Conservation (phyloP, 2,113 vertebrate species). For the Pogona vitticeps region DNA sequence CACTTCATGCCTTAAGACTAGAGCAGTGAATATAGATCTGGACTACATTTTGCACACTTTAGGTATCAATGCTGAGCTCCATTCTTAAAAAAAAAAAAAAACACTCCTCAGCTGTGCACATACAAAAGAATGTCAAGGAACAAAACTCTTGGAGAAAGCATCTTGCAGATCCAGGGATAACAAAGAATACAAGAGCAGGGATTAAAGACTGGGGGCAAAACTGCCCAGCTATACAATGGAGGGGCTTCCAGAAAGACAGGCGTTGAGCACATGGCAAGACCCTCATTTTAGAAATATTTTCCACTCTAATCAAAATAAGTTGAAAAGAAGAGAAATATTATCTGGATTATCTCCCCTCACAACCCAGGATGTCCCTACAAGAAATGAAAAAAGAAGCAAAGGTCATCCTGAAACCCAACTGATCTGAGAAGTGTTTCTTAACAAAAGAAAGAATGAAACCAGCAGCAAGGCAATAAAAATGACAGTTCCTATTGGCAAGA, state of each 20-base stretch:
- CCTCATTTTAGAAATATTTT: not conserved
- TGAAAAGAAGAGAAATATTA: not conserved
- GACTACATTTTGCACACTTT: not conserved
- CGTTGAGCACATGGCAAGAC: not conserved
- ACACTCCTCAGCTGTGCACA: not conserved
- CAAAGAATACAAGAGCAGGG: conserved; percentile 10
- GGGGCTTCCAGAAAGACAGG: not conserved
- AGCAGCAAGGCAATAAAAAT: not conserved
- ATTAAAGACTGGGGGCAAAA: conserved; percentile 7
- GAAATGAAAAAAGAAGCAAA: not conserved
- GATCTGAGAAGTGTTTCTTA: not conserved
- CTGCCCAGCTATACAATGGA: not conserved
- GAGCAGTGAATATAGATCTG: not conserved
- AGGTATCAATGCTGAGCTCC: not conserved
- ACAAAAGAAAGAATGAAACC: not conserved
- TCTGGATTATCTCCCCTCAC: not conserved
- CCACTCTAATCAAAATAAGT: not conserved
- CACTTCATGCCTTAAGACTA: not conserved
- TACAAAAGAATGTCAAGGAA: not conserved
- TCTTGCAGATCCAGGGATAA: not conserved
- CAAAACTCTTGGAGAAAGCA: not conserved
- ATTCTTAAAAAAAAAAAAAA: not conserved
- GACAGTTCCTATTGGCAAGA: not conserved
- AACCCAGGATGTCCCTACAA: not conserved
- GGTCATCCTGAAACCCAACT: not conserved